These are phyloP conservation scores for Lepisosteus osseus DNA, from an alignment of 2,113 vertebrate species.

Conservation along the genomic window DNA sequence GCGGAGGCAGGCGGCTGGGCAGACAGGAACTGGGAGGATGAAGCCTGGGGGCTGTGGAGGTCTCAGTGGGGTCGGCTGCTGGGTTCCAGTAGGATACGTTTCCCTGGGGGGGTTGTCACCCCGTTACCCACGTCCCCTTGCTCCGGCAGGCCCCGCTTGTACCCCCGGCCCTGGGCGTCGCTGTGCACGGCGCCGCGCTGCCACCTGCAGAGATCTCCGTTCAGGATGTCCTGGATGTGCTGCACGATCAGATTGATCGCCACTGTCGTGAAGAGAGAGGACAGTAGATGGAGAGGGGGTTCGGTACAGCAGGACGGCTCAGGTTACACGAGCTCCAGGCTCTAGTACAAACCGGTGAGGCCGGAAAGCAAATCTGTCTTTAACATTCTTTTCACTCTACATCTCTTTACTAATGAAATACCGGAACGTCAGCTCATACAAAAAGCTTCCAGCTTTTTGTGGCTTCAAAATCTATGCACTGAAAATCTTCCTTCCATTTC, in stretches of 20 bases:
- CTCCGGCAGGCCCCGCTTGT: conserved; percentile 76
- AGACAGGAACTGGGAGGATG: background rate
- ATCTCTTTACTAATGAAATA: too few relatives aligned
- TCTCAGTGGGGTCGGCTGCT: conserved; percentile 88
- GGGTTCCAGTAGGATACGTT: conserved; percentile 85
- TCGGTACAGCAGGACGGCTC: too few relatives aligned
- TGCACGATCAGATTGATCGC: conserved; percentile 98
- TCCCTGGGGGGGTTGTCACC: conserved; percentile 50
- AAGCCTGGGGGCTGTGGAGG: background rate
- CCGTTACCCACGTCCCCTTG: conserved; percentile 53
- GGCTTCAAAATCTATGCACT: too few relatives aligned
- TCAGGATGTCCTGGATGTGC: conserved; percentile 97
- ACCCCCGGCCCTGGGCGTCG: conserved; percentile 51
- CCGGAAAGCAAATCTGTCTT: too few relatives aligned
- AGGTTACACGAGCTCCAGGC: too few relatives aligned
- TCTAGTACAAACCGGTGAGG: too few relatives aligned
- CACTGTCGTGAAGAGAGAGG: conserved; percentile 59
- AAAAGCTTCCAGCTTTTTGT: too few relatives aligned
- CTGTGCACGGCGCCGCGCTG: conserved; percentile 71
- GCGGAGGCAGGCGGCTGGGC: too few relatives aligned
- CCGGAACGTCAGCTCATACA: too few relatives aligned
- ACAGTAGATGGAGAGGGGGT: background rate
- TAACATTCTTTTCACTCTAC: too few relatives aligned
- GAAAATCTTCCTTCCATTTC: too few relatives aligned
- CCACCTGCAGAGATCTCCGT: conserved; percentile 89